Base-by-base conservation (phyloP, 2,888 invertebrate genomes). In the Synanthedon tipuliformis region DNA sequence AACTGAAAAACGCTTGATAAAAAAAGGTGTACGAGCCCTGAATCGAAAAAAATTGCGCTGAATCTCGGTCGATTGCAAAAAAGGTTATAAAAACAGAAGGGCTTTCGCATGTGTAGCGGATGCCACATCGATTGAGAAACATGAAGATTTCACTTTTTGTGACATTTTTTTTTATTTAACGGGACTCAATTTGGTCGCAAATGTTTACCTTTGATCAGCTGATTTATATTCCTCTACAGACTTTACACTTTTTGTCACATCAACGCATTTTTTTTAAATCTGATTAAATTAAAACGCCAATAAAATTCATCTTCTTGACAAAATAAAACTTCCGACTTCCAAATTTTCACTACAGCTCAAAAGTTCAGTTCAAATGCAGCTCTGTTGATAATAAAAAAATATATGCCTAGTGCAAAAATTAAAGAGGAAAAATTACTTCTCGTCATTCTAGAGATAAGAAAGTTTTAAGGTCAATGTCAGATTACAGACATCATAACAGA, bases 401-500 rank as follows among this genome's bases (percentile, higher is more conserved):
- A n/a, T 1, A 12, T 41, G 4, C 41, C 11, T 45, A n/a, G 13
- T 15, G 13, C 15, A 45, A 45, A 45, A 45, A 13, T 12, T 45
- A 15, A 13, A 13, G 7, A 45, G 7, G 2, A 13, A 45, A 13
- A 45, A 45, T 45, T 45, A 56, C 69, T 77, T 83, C 82, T 81
- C 73, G 82, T 70, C 65, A 68, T 61, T 64, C 56, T 61, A 67
- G 63, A 62, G 79, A 83, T 81, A 81, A 80, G 67, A 66, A 59
- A 60, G 62, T 64, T 65, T 60, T 70, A 74, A 79, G 84, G 83
- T 79, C 83, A 84, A 78, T 80, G 84, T 66, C 83, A 84, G 85
- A 84, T 85, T 83, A 59, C 64, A 64, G 64, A 66, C 56, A 58
- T 15, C 45, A 13, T 13, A 45, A 45, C 13, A 34, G 34, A 34